Conservation (phyloP, 53 echinoderm and acorn worm species). For the Mesocentrotus franciscanus region DNA sequence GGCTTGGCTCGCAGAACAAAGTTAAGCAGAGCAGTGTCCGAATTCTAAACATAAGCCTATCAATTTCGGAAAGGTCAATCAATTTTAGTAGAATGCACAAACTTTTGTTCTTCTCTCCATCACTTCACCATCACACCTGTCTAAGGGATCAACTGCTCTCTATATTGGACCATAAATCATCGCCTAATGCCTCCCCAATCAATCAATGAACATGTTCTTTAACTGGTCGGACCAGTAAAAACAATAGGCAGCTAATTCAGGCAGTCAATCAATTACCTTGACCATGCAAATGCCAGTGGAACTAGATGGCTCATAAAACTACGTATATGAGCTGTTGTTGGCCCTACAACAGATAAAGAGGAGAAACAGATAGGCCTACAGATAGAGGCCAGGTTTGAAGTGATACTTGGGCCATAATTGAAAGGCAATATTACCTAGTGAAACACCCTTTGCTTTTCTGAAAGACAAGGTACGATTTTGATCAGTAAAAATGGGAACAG, state of each 20-base stretch:
- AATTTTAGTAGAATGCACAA: not conserved
- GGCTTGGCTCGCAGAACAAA: not conserved
- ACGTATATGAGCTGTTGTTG: too few species aligned
- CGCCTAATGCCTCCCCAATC: not conserved
- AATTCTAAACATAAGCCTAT: not conserved
- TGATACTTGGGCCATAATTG: too few species aligned
- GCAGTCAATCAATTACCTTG: constrained; percentile 38
- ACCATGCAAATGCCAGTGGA: not conserved
- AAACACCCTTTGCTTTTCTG: not conserved
- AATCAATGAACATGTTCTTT: constrained; percentile 23
- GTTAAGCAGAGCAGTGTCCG: not conserved
- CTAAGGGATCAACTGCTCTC: not conserved
- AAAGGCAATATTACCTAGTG: too few species aligned
- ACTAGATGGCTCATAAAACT: not conserved
- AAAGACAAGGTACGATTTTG: not conserved
- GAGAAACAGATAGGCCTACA: too few species aligned
- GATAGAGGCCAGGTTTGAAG: too few species aligned
- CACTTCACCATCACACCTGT: constrained; percentile 1
- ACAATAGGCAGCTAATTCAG: constrained; percentile 23
- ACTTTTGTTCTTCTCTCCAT: not conserved
- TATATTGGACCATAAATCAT: constrained; percentile 33
- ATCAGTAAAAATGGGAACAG: not conserved
- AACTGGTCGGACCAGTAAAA: not conserved
- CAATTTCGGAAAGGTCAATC: constrained; percentile 27
- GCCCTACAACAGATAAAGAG: too few species aligned